Evolutionary conservation across 1,140 invertebrate species (phyloP).

Genomic region (Hesperophylax magnus): DNA sequence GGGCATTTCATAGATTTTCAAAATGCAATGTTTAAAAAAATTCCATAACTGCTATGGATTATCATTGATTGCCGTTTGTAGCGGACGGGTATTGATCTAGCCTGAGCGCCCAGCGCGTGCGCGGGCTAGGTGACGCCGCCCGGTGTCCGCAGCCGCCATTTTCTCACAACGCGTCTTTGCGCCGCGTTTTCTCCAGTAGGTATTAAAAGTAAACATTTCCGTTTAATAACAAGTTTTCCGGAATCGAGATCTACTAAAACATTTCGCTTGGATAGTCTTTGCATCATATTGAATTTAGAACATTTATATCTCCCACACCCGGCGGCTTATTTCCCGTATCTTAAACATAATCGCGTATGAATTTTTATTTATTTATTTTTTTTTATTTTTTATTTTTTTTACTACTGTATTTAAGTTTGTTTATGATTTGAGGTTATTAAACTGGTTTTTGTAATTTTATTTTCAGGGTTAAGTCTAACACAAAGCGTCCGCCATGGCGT

Average conservation of each 20-base stretch:
- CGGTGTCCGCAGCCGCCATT: constrained; percentile 1
- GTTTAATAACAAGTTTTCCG: not conserved
- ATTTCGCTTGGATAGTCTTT: too few relatives aligned
- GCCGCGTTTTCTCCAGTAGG: not conserved
- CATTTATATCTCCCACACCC: too few relatives aligned
- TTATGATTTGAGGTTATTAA: too few relatives aligned
- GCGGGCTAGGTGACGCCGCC: not conserved
- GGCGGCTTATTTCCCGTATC: too few relatives aligned
- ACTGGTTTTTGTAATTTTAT: constrained; percentile 1
- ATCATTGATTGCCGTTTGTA: not conserved
- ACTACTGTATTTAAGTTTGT: not conserved
- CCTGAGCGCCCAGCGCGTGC: not conserved
- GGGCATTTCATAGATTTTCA: not conserved
- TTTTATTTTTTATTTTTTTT: not conserved
- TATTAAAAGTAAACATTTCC: not conserved
- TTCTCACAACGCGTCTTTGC: not conserved
- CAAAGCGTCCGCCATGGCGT: constrained; percentile 74
- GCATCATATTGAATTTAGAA: too few relatives aligned
- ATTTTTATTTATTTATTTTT: not conserved
- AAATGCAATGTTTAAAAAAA: not conserved
- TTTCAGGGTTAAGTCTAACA: constrained; percentile 55
- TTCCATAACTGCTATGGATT: not conserved
- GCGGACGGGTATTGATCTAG: not conserved
- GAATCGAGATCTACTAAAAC: too few relatives aligned
- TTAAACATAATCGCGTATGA: not conserved